phyloP scores from a whole-genome alignment of 1,140 invertebrate genomes.

The Drosophila gunungcola region DNA sequence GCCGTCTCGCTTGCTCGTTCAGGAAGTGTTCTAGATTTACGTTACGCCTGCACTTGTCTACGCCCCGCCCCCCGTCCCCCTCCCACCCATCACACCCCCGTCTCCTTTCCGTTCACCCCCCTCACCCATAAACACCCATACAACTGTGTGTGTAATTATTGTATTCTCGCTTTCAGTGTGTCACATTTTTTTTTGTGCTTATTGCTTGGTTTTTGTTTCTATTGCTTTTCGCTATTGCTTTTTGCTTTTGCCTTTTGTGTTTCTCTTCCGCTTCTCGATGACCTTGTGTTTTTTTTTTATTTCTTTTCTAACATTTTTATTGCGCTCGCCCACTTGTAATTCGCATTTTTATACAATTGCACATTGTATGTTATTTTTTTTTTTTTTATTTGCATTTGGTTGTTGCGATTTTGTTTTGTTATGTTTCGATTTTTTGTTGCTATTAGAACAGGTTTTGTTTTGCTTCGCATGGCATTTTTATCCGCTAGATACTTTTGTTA shows the following conservation, averaged over 20 bases:
- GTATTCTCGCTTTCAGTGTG: conserved; percentile 69
- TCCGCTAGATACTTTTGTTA: conserved; percentile 62
- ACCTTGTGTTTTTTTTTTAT: conserved; percentile 63
- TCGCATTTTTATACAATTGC: conserved; percentile 73
- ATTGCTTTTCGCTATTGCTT: conserved; percentile 49
- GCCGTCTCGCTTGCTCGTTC: conserved; percentile 39
- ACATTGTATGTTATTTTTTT: conserved; percentile 65
- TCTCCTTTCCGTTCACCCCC: background rate
- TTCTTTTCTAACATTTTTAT: conserved; percentile 47
- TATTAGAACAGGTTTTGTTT: conserved; percentile 32
- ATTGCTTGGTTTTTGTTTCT: conserved; percentile 60
- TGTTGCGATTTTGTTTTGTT: conserved; percentile 18
- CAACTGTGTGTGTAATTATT: conserved; percentile 32
- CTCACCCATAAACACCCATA: background rate
- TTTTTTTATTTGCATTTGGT: conserved; percentile 38
- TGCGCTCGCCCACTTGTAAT: conserved; percentile 72
- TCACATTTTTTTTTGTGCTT: conserved; percentile 60
- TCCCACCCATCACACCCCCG: background rate
- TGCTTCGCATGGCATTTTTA: conserved; percentile 41
- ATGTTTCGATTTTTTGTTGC: conserved; percentile 20
- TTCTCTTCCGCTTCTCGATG: conserved; percentile 78
- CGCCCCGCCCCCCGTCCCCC: background rate
- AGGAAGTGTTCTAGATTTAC: conserved; percentile 73
- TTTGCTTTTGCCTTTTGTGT: conserved; percentile 51
- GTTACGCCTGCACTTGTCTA: conserved; percentile 70